A percentile compares a stretch with the other conserved stretches of the same genome.
phyloP scores from a whole-genome alignment of 1,140 invertebrate genomes.

The Carposina sasakii region DNA sequence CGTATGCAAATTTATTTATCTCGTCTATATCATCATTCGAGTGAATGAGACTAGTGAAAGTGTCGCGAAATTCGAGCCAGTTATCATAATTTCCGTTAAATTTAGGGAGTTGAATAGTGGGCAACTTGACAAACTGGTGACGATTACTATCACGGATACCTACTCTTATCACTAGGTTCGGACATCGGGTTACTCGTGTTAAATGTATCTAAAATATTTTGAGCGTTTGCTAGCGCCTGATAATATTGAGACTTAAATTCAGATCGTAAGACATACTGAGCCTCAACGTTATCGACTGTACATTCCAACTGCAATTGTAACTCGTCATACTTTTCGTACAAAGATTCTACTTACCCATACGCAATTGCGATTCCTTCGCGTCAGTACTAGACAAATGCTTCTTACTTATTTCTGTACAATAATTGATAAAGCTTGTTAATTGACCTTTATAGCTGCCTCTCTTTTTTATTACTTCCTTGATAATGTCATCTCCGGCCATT shows the following conservation, averaged over 20 bases:
- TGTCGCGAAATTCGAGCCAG: too few relatives aligned
- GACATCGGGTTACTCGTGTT: too few relatives aligned
- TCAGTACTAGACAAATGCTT: neutral
- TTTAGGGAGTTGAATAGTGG: too few relatives aligned
- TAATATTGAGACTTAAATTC: neutral
- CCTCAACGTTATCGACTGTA: neutral
- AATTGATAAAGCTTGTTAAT: neutral
- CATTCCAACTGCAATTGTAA: neutral
- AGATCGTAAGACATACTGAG: neutral
- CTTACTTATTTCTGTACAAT: neutral
- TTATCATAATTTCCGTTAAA: too few relatives aligned
- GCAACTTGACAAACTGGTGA: too few relatives aligned
- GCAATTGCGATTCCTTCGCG: neutral
- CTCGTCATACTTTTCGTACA: neutral
- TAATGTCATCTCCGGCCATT: neutral
- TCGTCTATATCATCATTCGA: too few relatives aligned
- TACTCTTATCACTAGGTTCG: too few relatives aligned
- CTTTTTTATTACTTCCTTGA: neutral
- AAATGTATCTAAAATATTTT: neutral
- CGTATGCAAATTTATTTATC: too few relatives aligned
- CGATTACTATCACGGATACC: too few relatives aligned
- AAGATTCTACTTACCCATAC: neutral
- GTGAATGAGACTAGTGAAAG: too few relatives aligned
- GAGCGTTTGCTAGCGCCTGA: neutral
- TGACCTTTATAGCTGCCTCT: neutral